Conservation (phyloP, 2,797 vertebrate species). For the Acipenser ruthenus region DNA sequence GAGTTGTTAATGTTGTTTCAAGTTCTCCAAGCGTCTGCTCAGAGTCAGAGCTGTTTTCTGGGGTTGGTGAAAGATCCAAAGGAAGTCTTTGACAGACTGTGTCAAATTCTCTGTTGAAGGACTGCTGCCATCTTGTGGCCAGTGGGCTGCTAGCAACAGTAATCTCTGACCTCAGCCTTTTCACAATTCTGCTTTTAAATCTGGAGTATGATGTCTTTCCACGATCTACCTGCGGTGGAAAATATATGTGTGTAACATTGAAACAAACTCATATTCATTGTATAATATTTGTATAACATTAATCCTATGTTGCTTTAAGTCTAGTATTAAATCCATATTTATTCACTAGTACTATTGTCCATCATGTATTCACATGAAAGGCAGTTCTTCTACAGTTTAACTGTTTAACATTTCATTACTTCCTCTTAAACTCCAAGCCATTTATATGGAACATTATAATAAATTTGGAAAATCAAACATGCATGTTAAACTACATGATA, state of each 20-base stretch:
- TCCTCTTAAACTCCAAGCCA: too few species aligned
- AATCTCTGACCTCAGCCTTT: constrained; percentile 15
- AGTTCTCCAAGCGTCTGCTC: not conserved
- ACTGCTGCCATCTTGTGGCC: constrained; percentile 49
- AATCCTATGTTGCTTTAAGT: too few species aligned
- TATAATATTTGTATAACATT: too few species aligned
- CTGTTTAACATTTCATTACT: too few species aligned
- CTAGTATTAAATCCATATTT: not conserved
- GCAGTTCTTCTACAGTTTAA: too few species aligned
- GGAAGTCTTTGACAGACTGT: constrained; percentile 40
- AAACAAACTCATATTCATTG: too few species aligned
- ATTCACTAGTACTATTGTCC: constrained; percentile 12
- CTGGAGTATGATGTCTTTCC: constrained; percentile 28
- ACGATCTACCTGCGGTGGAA: constrained; percentile 16
- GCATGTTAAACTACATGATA: too few species aligned
- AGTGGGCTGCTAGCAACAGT: constrained; percentile 48
- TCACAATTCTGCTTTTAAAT: constrained; percentile 44
- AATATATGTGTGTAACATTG: too few species aligned
- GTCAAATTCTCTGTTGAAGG: constrained; percentile 32
- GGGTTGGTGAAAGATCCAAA: constrained; percentile 33
- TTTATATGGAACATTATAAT: too few species aligned
- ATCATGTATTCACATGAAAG: not conserved
- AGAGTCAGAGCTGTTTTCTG: not conserved
- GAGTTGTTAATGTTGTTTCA: constrained; percentile 15
- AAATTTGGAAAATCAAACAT: too few species aligned